Conservation (phyloP, 1,140 invertebrate species). For the Trichoplusia ni region DNA sequence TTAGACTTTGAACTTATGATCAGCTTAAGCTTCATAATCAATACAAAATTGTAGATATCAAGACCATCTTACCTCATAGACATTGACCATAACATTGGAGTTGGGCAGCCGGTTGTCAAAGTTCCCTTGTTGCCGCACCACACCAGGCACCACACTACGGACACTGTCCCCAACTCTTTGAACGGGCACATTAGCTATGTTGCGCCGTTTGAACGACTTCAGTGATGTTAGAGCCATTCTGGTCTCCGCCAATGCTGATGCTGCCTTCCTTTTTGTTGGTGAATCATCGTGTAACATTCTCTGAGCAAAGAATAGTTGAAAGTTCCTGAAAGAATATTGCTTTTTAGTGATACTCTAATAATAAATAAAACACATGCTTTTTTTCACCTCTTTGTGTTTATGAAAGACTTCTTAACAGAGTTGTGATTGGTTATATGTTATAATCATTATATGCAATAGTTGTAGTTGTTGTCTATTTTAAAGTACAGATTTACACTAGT, state of each 20-base stretch:
- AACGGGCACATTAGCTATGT: conserved; percentile 75
- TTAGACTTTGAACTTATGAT: no score
- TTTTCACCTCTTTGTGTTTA: no score
- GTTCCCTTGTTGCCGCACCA: conserved; percentile 61
- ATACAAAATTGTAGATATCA: background rate
- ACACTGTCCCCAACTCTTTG: conserved; percentile 76
- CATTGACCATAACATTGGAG: conserved; percentile 75
- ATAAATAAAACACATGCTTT: no score
- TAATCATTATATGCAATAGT: no score
- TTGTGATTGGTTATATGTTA: no score
- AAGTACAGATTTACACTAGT: no score
- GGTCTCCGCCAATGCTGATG: conserved; percentile 83
- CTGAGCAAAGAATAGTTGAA: conserved; percentile 84
- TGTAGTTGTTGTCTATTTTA: no score
- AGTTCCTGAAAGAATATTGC: conserved; percentile 77
- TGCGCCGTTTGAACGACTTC: conserved; percentile 83
- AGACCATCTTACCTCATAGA: conserved; percentile 70
- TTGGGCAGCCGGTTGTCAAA: conserved; percentile 58
- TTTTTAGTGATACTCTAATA: background rate
- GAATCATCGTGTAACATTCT: conserved; percentile 83
- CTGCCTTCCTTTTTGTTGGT: conserved; percentile 81
- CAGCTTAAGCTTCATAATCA: no score
- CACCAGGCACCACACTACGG: conserved; percentile 60
- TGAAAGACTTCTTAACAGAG: no score
- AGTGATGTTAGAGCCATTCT: conserved; percentile 88